Conservation (phyloP, 2,113 vertebrate species). For the Sebastes schlegelii region DNA sequence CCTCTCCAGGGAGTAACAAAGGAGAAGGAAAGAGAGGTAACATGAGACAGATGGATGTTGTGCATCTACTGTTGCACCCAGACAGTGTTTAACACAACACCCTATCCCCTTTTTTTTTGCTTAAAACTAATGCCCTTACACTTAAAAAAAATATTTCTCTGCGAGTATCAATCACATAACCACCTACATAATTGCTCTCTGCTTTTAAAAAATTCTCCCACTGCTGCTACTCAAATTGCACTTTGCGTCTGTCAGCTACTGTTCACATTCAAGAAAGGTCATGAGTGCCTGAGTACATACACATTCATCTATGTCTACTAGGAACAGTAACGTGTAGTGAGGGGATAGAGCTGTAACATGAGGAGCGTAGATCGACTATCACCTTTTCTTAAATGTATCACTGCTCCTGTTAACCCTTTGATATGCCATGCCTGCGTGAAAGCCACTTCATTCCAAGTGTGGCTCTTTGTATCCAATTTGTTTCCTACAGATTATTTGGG, state of each 20-base stretch:
- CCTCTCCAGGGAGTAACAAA: slow-evolving; percentile 68
- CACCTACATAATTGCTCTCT: slow-evolving; percentile 5
- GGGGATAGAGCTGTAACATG: slow-evolving; percentile 58
- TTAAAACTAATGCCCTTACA: slow-evolving; percentile 21
- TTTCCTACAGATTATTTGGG: slow-evolving; percentile 7
- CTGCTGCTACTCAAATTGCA: slow-evolving; percentile 23
- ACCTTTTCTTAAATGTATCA: slow-evolving; percentile 31
- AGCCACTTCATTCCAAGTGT: background rate
- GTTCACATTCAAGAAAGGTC: slow-evolving; percentile 26
- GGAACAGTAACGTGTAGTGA: slow-evolving; percentile 39
- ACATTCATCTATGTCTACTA: slow-evolving; percentile 45
- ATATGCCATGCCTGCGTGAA: slow-evolving; percentile 47
- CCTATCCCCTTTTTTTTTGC: background rate
- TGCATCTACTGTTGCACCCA: slow-evolving; percentile 38
- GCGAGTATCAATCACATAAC: slow-evolving; percentile 20
- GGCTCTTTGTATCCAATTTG: slow-evolving; percentile 44
- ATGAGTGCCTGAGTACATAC: slow-evolving; percentile 5
- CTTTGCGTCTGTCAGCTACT: slow-evolving; percentile 21
- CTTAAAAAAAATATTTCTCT: slow-evolving; percentile 18
- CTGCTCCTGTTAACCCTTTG: slow-evolving; percentile 43
- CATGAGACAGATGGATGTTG: slow-evolving; percentile 63
- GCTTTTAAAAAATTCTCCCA: background rate
- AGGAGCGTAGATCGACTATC: slow-evolving; percentile 31
- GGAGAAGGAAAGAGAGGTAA: slow-evolving; percentile 64
- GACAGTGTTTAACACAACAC: slow-evolving; percentile 34